Conservation (phyloP, 1,140 invertebrate genomes). For the Eriosoma lanigerum region DNA sequence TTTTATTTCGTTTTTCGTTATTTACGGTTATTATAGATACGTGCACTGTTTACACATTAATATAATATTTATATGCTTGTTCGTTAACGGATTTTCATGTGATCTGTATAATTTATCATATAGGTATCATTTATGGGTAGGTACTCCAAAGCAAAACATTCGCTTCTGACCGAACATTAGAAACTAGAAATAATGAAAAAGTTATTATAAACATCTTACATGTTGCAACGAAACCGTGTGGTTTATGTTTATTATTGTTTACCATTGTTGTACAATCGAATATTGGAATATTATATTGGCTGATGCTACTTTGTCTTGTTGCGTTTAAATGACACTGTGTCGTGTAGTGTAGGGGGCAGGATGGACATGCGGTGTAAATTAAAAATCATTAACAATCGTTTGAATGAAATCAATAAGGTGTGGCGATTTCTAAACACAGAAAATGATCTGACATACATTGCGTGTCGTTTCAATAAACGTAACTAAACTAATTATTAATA, state of each 20-base stretch:
- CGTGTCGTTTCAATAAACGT: neutral
- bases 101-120: neutral
- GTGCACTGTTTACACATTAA: neutral
- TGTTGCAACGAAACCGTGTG: neutral
- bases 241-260: neutral
- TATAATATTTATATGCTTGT: neutral
- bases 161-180: neutral
- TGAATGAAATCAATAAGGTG: neutral
- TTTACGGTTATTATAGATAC: no score
- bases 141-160: neutral
- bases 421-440: neutral
- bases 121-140: neutral
- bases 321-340: neutral
- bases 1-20: neutral
- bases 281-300: neutral
- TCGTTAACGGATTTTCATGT: neutral
- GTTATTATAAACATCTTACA: neutral
- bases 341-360: neutral
- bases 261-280: neutral
- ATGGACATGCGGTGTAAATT: neutral
- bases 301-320: neutral
- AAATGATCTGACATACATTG: neutral
- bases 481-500: conserved; percentile 16
- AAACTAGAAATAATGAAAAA: neutral
- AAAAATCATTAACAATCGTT: conserved; percentile 6